Evolutionary conservation across 2,797 vertebrate genomes (phyloP), one percentile per base, ranked within the genome.

Genomic region (Strix occidentalis): DNA sequence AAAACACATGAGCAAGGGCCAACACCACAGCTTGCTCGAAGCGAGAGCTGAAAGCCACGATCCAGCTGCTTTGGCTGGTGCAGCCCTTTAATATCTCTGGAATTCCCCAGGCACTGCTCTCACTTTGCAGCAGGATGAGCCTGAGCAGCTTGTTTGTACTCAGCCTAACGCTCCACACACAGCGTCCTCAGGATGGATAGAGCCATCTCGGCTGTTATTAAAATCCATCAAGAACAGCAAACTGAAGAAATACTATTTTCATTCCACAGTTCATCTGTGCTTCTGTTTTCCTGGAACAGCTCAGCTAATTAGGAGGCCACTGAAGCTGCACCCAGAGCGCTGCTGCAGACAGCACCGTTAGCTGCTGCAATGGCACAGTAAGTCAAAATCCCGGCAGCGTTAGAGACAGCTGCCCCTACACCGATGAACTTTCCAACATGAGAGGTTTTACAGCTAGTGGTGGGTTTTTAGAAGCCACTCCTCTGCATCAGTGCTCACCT

Each of bases 1-100:
- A 91, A 87, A 51, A 53, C 33, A 37, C 20, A 48, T 26, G 19
- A 89, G 64, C 46, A 11, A 80, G 57, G 43, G 86, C 89, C 87
- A 95, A 54, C 64, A 53, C 35, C 66, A 21, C 65, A 69, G 50
- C 65, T 43, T 4, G 0, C n/a, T 75, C 8, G 1, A 14, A 8
- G 10, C 1, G 56, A 35, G 57, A 88, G 63, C 88, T 28, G n/a
- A 56, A 86, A 90, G 51, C 51, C 65, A 56, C 9, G 3, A 58
- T 31, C 39, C 95, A 93, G 68, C 84, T 95, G 80, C 87, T 51
- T 71, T 90, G 87, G 94, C 95, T 84, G 68, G 13, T 83, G 78
- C 78, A 94, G 78, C 15, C 35, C 60, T 87, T 51, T 13, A n/a
- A 58, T 12, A 31, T 39, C 81, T n/a, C 68, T 48, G 86, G 33